These are phyloP conservation scores for Colletes gigas DNA, from an alignment of 1,140 invertebrate genomes.

Conservation along the genomic window DNA sequence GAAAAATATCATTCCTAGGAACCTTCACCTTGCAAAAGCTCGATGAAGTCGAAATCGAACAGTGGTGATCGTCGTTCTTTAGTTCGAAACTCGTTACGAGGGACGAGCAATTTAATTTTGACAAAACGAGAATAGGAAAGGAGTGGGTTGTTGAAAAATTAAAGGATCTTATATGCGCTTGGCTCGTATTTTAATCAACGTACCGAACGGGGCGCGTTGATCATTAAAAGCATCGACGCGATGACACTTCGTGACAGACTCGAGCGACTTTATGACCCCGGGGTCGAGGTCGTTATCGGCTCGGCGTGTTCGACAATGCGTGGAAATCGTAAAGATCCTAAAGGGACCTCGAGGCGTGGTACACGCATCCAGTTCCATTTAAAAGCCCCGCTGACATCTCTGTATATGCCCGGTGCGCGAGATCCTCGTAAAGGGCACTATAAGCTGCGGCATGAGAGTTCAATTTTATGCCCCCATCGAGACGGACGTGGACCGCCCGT, in stretches of 20 bases:
- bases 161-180: neutral
- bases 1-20: too few relatives aligned
- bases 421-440: conserved; percentile 58
- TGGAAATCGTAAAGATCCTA: conserved; percentile 63
- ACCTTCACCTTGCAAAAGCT: too few relatives aligned
- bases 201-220: neutral
- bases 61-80: too few relatives aligned
- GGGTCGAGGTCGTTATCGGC: conserved; percentile 60
- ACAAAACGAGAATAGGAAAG: neutral
- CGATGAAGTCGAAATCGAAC: too few relatives aligned
- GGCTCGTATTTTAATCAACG: conserved; percentile 32
- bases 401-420: conserved; percentile 51
- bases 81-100: too few relatives aligned
- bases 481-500: conserved; percentile 49
- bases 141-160: neutral
- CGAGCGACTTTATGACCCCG: conserved; percentile 61
- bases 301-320: conserved; percentile 46
- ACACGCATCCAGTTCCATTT: conserved; percentile 46
- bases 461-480: conserved; percentile 52
- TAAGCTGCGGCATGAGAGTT: conserved; percentile 47
- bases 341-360: conserved; percentile 57
- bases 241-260: conserved; percentile 53
- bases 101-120: too few relatives aligned
- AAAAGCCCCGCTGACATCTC: conserved; percentile 63
- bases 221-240: conserved; percentile 39